Evolutionary conservation across 2,888 invertebrate species (phyloP).

Genomic region (Melanchra persicariae): DNA sequence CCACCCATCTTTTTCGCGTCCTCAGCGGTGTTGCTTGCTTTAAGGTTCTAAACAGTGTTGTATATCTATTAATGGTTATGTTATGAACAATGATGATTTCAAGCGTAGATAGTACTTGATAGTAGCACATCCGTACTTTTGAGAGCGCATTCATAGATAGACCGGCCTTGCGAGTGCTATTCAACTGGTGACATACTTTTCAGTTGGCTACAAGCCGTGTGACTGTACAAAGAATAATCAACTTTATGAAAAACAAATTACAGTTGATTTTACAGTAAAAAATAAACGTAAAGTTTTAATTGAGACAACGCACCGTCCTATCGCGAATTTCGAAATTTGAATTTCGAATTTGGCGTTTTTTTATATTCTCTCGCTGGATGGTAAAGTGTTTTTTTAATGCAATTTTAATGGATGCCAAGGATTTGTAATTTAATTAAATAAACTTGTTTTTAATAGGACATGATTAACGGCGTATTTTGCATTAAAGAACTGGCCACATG

Average conservation of each 20-base stretch:
- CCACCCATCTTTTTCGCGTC: constrained; percentile 33
- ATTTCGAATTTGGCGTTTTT: constrained; percentile 86
- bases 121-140: constrained; percentile 86
- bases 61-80: constrained; percentile 48
- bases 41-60: constrained; percentile 2
- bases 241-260: constrained; percentile 69
- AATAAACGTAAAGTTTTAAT: constrained; percentile 74
- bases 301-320: constrained; percentile 82
- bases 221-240: constrained; percentile 71
- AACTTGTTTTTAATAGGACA: constrained; percentile 28
- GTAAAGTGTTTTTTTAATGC: constrained; percentile 27
- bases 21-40: constrained; percentile 15
- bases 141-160: constrained; percentile 88
- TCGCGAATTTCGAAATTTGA: constrained; percentile 83
- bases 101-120: constrained; percentile 67
- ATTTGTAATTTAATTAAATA: constrained; percentile 16
- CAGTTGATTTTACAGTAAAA: constrained; percentile 54
- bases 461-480: neutral
- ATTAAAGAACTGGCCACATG: constrained; percentile 23
- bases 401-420: constrained; percentile 14
- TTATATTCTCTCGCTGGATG: constrained; percentile 34
- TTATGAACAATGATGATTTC: constrained; percentile 63
- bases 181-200: constrained; percentile 90
- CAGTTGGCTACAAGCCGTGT: constrained; percentile 88
- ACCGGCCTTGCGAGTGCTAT: constrained; percentile 88